These are phyloP conservation scores for Oeneis ivallda DNA, from an alignment of 2,888 invertebrate genomes.

Conservation along the genomic window DNA sequence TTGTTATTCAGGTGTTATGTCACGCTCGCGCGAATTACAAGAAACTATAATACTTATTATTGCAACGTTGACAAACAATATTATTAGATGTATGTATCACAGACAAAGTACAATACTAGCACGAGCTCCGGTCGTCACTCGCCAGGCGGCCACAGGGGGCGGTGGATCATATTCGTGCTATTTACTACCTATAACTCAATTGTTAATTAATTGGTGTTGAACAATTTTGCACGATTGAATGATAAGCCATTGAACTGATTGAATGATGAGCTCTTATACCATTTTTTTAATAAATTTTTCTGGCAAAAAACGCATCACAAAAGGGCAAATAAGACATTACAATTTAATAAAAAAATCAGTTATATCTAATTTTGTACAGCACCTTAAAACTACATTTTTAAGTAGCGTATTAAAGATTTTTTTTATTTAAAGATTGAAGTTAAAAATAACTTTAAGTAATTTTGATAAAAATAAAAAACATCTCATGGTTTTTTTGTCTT, in stretches of 20 bases:
- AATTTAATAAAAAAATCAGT: too few relatives aligned
- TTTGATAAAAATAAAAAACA: too few relatives aligned
- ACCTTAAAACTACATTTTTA: not conserved
- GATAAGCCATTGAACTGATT: too few relatives aligned
- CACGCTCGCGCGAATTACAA: constrained; percentile 31
- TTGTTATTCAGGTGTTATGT: constrained; percentile 38
- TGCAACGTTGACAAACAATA: constrained; percentile 65
- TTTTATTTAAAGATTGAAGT: too few relatives aligned
- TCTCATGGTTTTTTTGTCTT: too few relatives aligned
- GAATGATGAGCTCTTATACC: too few relatives aligned
- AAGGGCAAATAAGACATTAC: not conserved
- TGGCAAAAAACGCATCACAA: not conserved
- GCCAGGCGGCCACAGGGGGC: constrained; percentile 4
- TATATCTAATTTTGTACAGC: not conserved
- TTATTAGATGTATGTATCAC: constrained; percentile 61
- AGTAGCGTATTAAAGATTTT: not conserved
- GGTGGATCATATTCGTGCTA: not conserved
- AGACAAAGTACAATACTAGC: constrained; percentile 66
- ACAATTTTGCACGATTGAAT: not conserved
- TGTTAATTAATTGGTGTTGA: not conserved
- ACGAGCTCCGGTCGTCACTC: constrained; percentile 36
- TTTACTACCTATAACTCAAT: not conserved
- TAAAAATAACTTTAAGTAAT: too few relatives aligned
- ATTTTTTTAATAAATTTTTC: not conserved
- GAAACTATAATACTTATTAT: constrained; percentile 57